Evolutionary conservation across 2,888 invertebrate genomes (phyloP).

Genomic region (Caenorhabditis panamensis): DNA sequence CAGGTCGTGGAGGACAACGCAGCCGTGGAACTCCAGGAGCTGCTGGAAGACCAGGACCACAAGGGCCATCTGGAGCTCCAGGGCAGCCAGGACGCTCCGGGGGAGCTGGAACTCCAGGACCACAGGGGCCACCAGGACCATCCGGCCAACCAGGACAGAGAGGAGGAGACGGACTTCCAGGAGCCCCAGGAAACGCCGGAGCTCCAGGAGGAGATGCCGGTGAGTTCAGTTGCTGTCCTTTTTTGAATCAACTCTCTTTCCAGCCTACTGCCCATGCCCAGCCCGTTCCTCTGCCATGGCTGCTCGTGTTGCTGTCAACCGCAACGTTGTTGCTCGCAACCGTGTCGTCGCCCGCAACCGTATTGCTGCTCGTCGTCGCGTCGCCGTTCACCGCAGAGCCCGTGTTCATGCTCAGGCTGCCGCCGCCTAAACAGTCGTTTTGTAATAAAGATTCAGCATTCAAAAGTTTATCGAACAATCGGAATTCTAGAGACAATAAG

Average conservation of each 20-base stretch:
- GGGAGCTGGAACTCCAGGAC: no score
- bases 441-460: constrained; percentile 46
- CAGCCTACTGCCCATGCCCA: constrained; percentile 61
- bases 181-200: constrained; percentile 53
- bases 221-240: neutral
- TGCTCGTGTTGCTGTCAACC: constrained; percentile 38
- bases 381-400: constrained; percentile 50
- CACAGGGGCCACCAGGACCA: no score
- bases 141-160: constrained; percentile 45
- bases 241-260: neutral
- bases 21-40: constrained; percentile 54
- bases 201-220: constrained; percentile 55
- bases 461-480: constrained; percentile 58
- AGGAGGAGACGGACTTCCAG: constrained; percentile 49
- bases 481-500: constrained; percentile 65
- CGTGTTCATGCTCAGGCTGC: constrained; percentile 49
- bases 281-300: constrained; percentile 52
- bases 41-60: constrained; percentile 56
- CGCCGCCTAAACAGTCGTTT: constrained; percentile 8
- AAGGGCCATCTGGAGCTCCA: constrained; percentile 56
- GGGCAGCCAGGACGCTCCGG: constrained; percentile 45
- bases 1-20: constrained; percentile 55
- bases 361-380: constrained; percentile 51
- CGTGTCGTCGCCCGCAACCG: constrained; percentile 48
- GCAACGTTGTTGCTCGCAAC: constrained; percentile 45